Evolutionary conservation across 2,797 vertebrate genomes (phyloP), one percentile per base, ranked within the genome.

Genomic region (Protonibea diacanthus): DNA sequence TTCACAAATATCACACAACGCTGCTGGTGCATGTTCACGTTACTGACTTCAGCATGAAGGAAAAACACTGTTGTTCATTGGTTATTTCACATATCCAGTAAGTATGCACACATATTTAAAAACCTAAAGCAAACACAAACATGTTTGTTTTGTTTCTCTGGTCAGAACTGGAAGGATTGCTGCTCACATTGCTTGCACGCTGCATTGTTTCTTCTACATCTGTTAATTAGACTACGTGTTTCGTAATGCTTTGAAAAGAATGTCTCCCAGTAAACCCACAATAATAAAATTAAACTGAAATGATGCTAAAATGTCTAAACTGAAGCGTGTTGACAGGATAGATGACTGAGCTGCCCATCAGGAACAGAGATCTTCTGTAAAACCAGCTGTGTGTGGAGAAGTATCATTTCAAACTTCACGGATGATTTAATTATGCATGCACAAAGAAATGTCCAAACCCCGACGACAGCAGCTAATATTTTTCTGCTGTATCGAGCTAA

Each of bases 391-490:
- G 11, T 57, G 40, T 51, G 10, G 23, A 56, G 11, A 21, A 66
- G 63, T 56, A 48, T 58, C 52, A 48, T 14, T 66, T 62, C 47
- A 23, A 65, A 57, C 40, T 18, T 12, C 60, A 65, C 49, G 2
- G 57, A 18, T 48, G 4, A 71, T 48, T 76, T 25, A 51, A 57
- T 71, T 25, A 55, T 44, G 15, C 45, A 65, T 18, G 33, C 47
- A 76, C 38, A 71, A 5, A 63, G 42, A 66, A 49, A 66, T 40
- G 40, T 57, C 33, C 14, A 20, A 23, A 74, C 45, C 12, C 29
- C 7, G 21, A 5, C 5, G 60, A 40, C 15, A 40, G 17, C 25
- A 63, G 13, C 17, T 27, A 9, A 44, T 6, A 6, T 25, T 11
- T 49, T 29, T 56, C 15, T 74, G 9, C 0, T 60, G 14, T n/a